Evolutionary conservation across 2,888 invertebrate genomes (phyloP), one percentile per base, ranked within the genome.

Genomic region (Sminthurides aquaticus): DNA sequence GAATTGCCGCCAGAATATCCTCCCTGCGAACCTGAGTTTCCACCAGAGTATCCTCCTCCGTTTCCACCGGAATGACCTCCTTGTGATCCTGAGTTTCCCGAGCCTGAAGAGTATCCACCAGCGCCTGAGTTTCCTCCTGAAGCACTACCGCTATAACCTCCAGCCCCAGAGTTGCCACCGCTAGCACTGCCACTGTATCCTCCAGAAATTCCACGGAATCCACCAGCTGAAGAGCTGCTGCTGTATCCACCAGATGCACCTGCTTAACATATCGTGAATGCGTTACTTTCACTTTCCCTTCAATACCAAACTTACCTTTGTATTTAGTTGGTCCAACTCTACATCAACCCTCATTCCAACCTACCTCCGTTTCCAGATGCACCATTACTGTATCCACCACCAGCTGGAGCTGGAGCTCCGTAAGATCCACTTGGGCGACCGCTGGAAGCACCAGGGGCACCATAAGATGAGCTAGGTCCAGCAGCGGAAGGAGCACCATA

Each of bases 151-250:
- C 59, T 29, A 52, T 8, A 52, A 52, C 26, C 26, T 22, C 63
- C 63, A 11, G 62, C 65, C 24, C 56, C 60, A 1, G 5, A 1
- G 25, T 8, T 26, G 5, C 55, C n/a, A 26, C 56, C 26, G 27
- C 18, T 18, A 28, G 43, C 1, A 49, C 49, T 22, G 28, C 62
- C 56, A 43, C 29, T 49, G 54, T 61, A 61, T 22, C 61, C 61
- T 3, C 61, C 61, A 27, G 52, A 24, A 22, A 34, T 57, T 25
- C 22, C 26, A 27, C 60, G 8, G 48, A 20, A 52, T 18, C 52
- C 52, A 15, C 52, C 52, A 5, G 18, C 27, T 57, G 18, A 22
- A 5, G 52, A 20, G 20, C 11, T 20, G 22, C 52, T 20, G 43
- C 43, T n/a, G n/a, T n/a, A n/a, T n/a, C n/a, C n/a, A n/a, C n/a